Conservation (phyloP, 2,113 vertebrate species). For the Pitta sordida region DNA sequence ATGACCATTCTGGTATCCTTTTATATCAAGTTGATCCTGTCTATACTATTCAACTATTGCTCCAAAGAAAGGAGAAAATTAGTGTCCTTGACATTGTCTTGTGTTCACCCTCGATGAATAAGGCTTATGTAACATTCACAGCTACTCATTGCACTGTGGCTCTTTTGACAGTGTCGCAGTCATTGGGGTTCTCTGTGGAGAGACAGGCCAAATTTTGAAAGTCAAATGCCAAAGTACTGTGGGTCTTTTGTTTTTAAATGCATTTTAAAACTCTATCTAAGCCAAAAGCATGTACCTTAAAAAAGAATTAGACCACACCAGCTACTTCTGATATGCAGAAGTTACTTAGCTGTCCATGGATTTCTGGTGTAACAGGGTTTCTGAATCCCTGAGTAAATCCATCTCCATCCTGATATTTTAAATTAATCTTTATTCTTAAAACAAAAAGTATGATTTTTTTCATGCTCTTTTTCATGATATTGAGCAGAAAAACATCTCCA, state of each 20-base stretch:
- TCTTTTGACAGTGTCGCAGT: not conserved
- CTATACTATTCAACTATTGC: not conserved
- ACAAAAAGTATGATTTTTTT: not conserved
- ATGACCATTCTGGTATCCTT: not conserved
- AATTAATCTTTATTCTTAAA: not conserved
- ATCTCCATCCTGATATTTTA: not conserved
- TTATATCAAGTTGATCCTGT: not conserved
- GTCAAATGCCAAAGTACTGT: not conserved
- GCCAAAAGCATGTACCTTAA: not conserved
- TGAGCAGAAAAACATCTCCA: not conserved
- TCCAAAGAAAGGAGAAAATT: not conserved
- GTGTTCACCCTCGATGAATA: not conserved
- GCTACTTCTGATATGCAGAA: not conserved
- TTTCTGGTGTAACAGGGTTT: not conserved
- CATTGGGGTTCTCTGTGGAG: not conserved
- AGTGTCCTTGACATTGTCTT: accelerated
- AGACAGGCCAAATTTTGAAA: not conserved
- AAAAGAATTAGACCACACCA: not conserved
- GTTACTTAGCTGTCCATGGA: not conserved
- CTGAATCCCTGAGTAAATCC: not conserved
- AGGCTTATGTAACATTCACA: not conserved
- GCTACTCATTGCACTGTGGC: not conserved
- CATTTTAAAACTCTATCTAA: not conserved
- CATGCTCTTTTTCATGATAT: not conserved
- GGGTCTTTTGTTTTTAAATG: not conserved